Base-by-base conservation (phyloP, 2,888 invertebrate species). In the Oligia latruncula region DNA sequence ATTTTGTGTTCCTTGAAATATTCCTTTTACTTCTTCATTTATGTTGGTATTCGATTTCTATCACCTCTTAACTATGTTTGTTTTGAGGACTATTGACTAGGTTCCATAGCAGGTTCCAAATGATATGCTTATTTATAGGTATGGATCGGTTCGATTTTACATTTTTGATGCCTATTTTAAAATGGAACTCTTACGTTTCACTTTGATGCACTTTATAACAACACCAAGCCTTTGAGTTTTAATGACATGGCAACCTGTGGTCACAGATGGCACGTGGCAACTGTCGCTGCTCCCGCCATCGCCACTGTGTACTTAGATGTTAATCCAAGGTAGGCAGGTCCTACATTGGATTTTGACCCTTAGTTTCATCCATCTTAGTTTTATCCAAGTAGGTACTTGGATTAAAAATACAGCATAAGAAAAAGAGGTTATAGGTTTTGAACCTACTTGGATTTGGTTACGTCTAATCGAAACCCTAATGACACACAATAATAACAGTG, bases 261-360 rank as follows among this genome's bases (percentile, higher is more conserved):
- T 62, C 11, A 66, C 85, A 81, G 52, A 46, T 80, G 81, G 40
- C 65, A 40, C 40, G 17, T 82, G 40, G 23, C 40, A 66, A 55
- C 81, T 80, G 46, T 80, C 40, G n/a, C 17, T 35, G 13, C 13
- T 58, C 13, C 43, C 23, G 13, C 52, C 60, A 84, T 52, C 9
- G 17, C 1, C 2, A 46, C 17, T 17, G 5, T 60, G n/a, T 46
- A 46, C 46, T 46, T 46, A 46, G 13, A 46, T 46, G 46, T 46
- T 46, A 46, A 46, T 46, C 11, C 46, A 46, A 46, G 43, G 9
- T 43, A 43, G 43, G 6, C 40, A 40, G 40, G 40, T 40, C 43
- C 43, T 43, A 46, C 46, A 1, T 46, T 46, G 46, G 9, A 46
- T 46, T 46, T 46, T 46, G 1, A 46, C 46, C 46, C 46, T 46